Percentiles rank a stretch among this genome's conserved stretches.
phyloP scores from a whole-genome alignment of 2,888 invertebrate genomes.

The Orchesellides sinensis region DNA sequence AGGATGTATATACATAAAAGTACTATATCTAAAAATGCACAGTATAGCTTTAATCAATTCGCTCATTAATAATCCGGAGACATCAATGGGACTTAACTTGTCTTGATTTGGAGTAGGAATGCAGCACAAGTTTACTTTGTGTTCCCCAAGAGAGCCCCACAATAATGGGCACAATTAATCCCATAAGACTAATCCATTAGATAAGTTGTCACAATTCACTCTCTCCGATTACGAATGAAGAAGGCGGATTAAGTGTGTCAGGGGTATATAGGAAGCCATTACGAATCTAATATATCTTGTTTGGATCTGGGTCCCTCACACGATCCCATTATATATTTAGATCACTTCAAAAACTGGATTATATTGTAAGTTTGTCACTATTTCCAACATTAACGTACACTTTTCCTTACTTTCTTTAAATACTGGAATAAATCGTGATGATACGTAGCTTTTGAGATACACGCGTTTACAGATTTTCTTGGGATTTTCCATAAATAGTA shows the following conservation, averaged over 20 bases:
- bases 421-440: background rate
- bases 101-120: background rate
- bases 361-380: too few species aligned
- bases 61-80: slow-evolving; percentile 31
- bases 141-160: slow-evolving; percentile 26
- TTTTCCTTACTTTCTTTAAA: too few species aligned
- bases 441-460: too few species aligned
- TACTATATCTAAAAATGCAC: background rate
- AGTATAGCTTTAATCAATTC: background rate
- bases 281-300: slow-evolving; percentile 29
- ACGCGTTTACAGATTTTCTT: background rate
- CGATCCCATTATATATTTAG: too few species aligned
- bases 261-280: slow-evolving; percentile 3
- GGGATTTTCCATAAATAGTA: background rate
- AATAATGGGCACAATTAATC: slow-evolving; percentile 62
- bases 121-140: slow-evolving; percentile 25
- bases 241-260: slow-evolving; percentile 14
- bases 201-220: slow-evolving; percentile 40
- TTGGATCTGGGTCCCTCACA: too few species aligned
- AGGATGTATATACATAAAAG: background rate
- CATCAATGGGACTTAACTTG: background rate
- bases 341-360: too few species aligned
- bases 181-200: slow-evolving; percentile 59
- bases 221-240: background rate
- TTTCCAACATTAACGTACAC: too few species aligned